Percentiles rank a stretch among this genome's conserved stretches.
Conservation (phyloP, 2,113 vertebrate genomes). For the Pogonocichla stellata region DNA sequence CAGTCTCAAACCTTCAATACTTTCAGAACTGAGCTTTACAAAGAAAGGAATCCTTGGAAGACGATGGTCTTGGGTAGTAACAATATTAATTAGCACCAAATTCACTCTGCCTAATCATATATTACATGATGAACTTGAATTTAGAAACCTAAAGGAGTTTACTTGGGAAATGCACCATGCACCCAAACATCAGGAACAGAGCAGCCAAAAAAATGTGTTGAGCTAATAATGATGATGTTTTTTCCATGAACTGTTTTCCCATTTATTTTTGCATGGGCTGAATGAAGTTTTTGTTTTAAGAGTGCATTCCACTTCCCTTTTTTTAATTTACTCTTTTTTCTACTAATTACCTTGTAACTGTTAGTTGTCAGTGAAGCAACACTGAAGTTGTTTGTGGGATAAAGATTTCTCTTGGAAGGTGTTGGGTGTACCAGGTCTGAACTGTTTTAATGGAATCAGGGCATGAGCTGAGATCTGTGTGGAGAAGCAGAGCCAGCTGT, state of each 20-base stretch:
- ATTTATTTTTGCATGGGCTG: background rate
- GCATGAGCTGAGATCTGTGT: background rate
- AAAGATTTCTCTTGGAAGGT: background rate
- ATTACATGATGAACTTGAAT: background rate
- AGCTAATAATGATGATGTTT: conserved; percentile 19
- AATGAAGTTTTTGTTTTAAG: conserved; percentile 20
- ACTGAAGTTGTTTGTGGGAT: background rate
- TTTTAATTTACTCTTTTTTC: background rate
- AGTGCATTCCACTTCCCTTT: background rate
- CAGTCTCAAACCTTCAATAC: background rate
- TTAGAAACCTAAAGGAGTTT: background rate
- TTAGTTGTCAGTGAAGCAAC: background rate
- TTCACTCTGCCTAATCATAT: background rate
- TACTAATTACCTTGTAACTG: background rate
- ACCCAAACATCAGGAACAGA: background rate
- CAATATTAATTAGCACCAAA: background rate
- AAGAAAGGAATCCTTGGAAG: background rate
- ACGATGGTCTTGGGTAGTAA: rapidly evolving
- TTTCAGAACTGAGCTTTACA: background rate
- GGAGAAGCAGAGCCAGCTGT: background rate
- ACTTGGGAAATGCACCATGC: background rate
- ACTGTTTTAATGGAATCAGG: background rate
- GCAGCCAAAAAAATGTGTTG: conserved; percentile 1
- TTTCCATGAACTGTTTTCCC: background rate
- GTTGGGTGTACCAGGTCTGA: background rate